Conservation (phyloP, 2,113 vertebrate genomes). For the Struthio camelus region DNA sequence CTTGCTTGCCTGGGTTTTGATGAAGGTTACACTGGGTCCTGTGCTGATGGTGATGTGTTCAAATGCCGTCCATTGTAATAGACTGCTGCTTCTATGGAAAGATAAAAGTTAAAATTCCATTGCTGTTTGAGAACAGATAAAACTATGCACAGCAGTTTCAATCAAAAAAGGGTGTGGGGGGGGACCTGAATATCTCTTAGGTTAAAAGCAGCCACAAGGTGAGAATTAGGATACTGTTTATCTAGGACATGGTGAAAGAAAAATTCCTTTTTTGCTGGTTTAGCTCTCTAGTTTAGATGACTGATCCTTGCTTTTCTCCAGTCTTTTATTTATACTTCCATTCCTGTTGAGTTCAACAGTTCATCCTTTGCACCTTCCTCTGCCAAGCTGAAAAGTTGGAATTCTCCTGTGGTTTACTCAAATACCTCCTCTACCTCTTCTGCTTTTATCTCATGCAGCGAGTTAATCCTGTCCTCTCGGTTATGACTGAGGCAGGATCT, state of each 20-base stretch:
- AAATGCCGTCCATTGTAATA: not conserved
- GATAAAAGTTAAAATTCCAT: not conserved
- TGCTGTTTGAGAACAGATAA: not conserved
- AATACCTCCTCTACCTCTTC: not conserved
- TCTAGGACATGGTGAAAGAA: not conserved
- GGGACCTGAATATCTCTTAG: not conserved
- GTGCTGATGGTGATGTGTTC: not conserved
- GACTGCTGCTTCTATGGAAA: not conserved
- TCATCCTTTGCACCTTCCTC: not conserved
- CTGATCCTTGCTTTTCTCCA: not conserved
- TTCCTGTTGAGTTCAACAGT: slow-evolving; percentile 8
- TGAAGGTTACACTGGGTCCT: fast-evolving
- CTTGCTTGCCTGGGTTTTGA: not conserved
- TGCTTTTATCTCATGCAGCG: not conserved
- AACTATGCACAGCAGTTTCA: not conserved
- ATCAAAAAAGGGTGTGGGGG: not conserved
- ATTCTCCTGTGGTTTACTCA: not conserved
- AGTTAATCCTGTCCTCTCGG: not conserved
- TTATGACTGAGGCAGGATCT: not conserved
- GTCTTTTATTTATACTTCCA: not conserved
- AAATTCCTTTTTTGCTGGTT: not conserved
- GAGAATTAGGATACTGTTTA: not conserved
- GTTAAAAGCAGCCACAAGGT: not conserved
- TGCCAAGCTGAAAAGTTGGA: not conserved
- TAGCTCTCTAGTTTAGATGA: not conserved